Evolutionary conservation across 92 coral and sea anemone genomes (phyloP), one percentile per base, ranked within the genome.

Genomic region (Bergia puertoricense): DNA sequence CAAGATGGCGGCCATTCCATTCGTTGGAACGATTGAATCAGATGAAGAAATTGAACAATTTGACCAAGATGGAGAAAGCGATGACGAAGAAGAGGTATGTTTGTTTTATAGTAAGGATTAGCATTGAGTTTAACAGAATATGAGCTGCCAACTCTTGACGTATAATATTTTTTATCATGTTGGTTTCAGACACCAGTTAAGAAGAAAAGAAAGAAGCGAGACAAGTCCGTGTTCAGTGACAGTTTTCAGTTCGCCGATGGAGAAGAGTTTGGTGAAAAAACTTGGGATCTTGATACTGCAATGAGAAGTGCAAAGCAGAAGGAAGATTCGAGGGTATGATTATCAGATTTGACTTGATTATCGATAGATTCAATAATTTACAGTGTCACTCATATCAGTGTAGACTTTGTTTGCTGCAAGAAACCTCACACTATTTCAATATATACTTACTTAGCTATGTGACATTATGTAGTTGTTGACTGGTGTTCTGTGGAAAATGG

Each of bases 21-120:
- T 92, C 90, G 94, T 97, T 71, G 99, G 99, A 88, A 97, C 99
- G 20, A 92, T 97, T 11, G 99, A 94, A 51, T 97, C 99, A 4
- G 99, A 97, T 85, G 98, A 97, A 74, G 99, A 97, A 87, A 90
- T 97, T 8, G 92, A 94, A 38, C 94, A 86, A 50, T 89, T 91
- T 78, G 98, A 97, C 76, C 90, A 93, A 37, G 97, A 97, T 15
- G 94, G 84, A 16, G 98, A 94, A 75, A 91, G 94, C 74, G 94
- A 97, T 30, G 98, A 92, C n/a, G 98, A 95, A 51, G 92, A 84
- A 86, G 90, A 90, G 80, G 95, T 93, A 88, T 88, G 65, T 44
- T 42, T 85, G 1, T 16, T 3, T n/a, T 65, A 38, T 30, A 6
- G 2, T 1, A 30, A 69, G 9, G 23, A 13, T 13, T 45, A 2